Conservation (phyloP, 1,140 invertebrate species). For the Zaprionus lachaisei region DNA sequence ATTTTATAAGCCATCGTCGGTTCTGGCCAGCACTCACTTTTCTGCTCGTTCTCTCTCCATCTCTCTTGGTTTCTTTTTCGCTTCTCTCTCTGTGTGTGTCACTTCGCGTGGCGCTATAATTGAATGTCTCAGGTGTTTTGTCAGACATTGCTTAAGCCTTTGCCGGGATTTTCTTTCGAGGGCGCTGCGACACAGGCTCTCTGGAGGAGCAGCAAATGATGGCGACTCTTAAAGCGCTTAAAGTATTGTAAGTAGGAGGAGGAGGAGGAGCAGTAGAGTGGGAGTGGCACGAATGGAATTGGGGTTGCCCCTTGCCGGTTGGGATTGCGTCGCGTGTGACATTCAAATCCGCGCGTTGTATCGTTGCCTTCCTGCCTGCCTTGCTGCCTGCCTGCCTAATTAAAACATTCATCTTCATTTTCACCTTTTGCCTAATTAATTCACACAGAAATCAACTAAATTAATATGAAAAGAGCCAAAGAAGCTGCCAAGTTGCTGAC, state of each 20-base stretch:
- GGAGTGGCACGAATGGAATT: background rate
- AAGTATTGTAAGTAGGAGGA: constrained; percentile 42
- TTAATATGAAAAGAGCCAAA: constrained; percentile 82
- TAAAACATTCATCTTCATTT: constrained; percentile 85
- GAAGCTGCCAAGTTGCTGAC: constrained; percentile 78
- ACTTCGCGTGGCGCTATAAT: constrained; percentile 75
- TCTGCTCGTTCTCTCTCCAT: constrained; percentile 6
- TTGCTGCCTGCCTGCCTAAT: constrained; percentile 61
- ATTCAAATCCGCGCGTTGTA: constrained; percentile 67
- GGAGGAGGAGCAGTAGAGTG: background rate
- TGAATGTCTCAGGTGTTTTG: constrained; percentile 84
- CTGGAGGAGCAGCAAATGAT: constrained; percentile 24
- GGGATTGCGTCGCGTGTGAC: constrained; percentile 49
- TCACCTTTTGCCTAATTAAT: constrained; percentile 84
- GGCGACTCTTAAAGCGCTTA: constrained; percentile 68
- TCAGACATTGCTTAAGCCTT: constrained; percentile 84
- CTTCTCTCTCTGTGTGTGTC: constrained; percentile 12
- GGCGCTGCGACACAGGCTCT: background rate
- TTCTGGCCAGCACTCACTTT: constrained; percentile 17
- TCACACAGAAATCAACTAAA: constrained; percentile 84
- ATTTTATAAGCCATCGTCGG: constrained; percentile 62
- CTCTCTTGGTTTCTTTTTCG: background rate
- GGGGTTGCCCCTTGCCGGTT: background rate
- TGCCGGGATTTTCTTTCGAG: constrained; percentile 68
- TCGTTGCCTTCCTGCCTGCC: constrained; percentile 40